Conservation (phyloP, 2,797 vertebrate genomes). For the Micromesistius poutassou region DNA sequence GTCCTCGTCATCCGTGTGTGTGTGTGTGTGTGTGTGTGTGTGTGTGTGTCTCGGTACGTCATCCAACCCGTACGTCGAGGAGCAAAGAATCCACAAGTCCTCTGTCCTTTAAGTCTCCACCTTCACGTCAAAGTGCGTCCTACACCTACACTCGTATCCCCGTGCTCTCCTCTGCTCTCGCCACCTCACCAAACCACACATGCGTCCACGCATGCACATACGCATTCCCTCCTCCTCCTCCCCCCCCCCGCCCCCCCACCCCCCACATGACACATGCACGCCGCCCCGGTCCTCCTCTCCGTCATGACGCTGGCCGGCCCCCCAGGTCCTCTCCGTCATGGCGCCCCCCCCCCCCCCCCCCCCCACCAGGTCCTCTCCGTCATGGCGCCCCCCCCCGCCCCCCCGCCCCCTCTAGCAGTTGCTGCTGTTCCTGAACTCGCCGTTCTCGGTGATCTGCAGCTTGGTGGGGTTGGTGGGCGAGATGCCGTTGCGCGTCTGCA, state of each 20-base stretch:
- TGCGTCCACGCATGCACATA: constrained; percentile 38
- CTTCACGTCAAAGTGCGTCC: neutral
- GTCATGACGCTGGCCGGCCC: no score
- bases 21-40: constrained; percentile 23
- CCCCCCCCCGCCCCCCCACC: neutral
- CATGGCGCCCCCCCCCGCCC: no score
- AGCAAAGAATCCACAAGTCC: constrained; percentile 1
- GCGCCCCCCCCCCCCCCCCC: neutral
- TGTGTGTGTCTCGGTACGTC: constrained; percentile 10
- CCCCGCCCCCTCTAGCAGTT: constrained; percentile 76
- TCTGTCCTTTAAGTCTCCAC: constrained; percentile 27
- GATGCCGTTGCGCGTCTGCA: constrained; percentile 97
- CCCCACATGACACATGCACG: neutral
- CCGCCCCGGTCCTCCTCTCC: neutral
- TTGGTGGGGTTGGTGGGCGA: constrained; percentile 98
- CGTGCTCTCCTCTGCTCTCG: no score
- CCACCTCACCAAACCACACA: constrained; percentile 26
- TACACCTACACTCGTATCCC: neutral
- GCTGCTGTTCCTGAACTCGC: constrained; percentile 99
- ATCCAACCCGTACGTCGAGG: neutral
- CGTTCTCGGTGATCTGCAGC: constrained; percentile 97
- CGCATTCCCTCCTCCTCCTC: constrained; percentile 17
- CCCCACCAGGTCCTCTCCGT: neutral
- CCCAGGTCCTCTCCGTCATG: neutral
- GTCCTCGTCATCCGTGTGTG: constrained; percentile 28